Evolutionary conservation across 64 coral and sea anemone genomes (phyloP).

Genomic region (Actinia equina): DNA sequence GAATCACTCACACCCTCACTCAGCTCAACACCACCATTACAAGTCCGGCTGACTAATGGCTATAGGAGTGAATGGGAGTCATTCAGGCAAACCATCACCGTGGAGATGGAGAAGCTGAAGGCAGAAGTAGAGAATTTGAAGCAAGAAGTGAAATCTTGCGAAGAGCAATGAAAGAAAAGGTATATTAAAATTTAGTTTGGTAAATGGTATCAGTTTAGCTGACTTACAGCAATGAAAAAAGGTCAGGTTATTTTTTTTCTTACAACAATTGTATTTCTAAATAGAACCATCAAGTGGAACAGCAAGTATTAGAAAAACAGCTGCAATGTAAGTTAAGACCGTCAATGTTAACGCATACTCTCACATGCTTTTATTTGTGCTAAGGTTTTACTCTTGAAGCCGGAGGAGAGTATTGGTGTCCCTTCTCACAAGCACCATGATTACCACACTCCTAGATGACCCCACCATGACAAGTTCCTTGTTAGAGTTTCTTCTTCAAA

Average conservation of each 20-base stretch:
- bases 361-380: too few species aligned
- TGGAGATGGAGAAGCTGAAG: background rate
- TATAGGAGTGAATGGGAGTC: background rate
- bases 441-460: constrained; percentile 13
- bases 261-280: background rate
- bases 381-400: background rate
- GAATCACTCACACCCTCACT: too few species aligned
- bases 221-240: too few species aligned
- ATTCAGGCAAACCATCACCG: background rate
- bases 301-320: background rate
- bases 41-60: background rate
- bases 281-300: background rate
- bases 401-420: constrained; percentile 8
- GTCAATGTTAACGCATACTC: too few species aligned
- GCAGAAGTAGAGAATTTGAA: background rate
- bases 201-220: background rate
- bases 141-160: background rate
- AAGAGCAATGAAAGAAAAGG: background rate
- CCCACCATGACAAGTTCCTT: background rate
- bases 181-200: background rate
- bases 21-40: too few species aligned
- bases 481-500: background rate
- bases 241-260: too few species aligned
- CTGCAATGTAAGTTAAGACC: background rate
- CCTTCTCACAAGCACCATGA: background rate